phyloP scores from a whole-genome alignment of 2,888 invertebrate genomes.

The Erynnis tages region DNA sequence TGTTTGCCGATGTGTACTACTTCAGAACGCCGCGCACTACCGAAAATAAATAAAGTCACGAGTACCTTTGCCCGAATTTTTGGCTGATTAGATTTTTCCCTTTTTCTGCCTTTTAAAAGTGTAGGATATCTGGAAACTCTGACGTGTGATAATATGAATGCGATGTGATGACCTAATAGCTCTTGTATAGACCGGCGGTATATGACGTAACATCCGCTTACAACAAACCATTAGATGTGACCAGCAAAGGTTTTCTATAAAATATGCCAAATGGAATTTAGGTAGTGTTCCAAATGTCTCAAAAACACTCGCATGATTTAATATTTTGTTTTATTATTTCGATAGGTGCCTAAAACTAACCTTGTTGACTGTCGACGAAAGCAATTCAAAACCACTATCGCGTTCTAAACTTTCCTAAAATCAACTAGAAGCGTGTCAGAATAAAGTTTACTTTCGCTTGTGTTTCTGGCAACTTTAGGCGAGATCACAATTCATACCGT shows the following conservation, averaged over 20 bases:
- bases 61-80: background rate
- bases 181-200: no score
- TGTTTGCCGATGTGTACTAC: constrained; percentile 50
- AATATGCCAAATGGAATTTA: no score
- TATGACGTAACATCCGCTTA: no score
- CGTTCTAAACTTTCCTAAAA: constrained; percentile 32
- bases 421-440: background rate
- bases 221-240: no score
- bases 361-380: constrained; percentile 43
- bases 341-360: constrained; percentile 45
- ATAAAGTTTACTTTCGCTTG: constrained; percentile 40
- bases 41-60: constrained; percentile 15
- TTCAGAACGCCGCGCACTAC: constrained; percentile 32
- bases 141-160: no score
- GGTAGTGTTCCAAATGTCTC: no score
- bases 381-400: constrained; percentile 45
- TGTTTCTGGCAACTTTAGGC: constrained; percentile 41
- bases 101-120: no score
- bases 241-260: no score
- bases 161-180: no score
- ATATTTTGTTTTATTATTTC: constrained; percentile 64
- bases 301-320: no score
- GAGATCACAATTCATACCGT: constrained; percentile 58
- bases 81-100: no score
- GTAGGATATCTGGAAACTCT: no score